Conservation (phyloP, 2,888 invertebrate species). For the Volucella zonaria region DNA sequence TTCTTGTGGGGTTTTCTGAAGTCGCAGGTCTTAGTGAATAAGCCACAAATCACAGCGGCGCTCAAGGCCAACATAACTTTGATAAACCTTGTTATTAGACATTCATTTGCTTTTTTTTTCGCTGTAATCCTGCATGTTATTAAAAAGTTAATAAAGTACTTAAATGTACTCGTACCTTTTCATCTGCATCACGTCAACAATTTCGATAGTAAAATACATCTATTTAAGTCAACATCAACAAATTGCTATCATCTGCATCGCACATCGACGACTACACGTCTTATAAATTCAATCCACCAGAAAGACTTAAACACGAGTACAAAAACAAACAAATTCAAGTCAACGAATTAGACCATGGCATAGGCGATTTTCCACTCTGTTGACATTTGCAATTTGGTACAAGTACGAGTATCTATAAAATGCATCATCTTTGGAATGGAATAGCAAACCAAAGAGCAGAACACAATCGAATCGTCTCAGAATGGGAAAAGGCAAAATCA, state of each 20-base stretch:
- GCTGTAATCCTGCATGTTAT: too few relatives aligned
- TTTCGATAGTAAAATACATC: too few relatives aligned
- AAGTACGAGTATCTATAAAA: conserved; percentile 3
- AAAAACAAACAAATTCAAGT: conserved; percentile 6
- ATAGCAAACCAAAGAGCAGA: conserved; percentile 3
- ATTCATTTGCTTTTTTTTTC: too few relatives aligned
- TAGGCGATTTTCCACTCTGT: conserved; percentile 32
- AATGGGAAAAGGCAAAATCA: conserved; percentile 15
- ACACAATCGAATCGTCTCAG: conserved; percentile 23
- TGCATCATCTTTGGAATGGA: conserved; percentile 17
- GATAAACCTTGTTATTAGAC: too few relatives aligned
- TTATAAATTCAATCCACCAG: neutral
- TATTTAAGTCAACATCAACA: neutral
- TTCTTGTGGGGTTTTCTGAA: too few relatives aligned
- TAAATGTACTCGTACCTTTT: too few relatives aligned
- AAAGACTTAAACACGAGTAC: neutral
- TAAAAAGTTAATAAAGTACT: too few relatives aligned
- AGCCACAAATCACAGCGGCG: too few relatives aligned
- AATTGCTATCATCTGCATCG: neutral
- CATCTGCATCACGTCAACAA: too few relatives aligned
- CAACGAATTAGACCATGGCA: conserved; percentile 24
- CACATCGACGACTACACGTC: too few relatives aligned
- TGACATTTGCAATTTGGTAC: conserved; percentile 32
- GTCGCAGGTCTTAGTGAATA: too few relatives aligned
- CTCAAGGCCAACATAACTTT: too few relatives aligned